Percentiles rank a stretch among this genome's conserved stretches.
Conservation (phyloP, 2,888 invertebrate genomes). For the Metallyticus violacea region DNA sequence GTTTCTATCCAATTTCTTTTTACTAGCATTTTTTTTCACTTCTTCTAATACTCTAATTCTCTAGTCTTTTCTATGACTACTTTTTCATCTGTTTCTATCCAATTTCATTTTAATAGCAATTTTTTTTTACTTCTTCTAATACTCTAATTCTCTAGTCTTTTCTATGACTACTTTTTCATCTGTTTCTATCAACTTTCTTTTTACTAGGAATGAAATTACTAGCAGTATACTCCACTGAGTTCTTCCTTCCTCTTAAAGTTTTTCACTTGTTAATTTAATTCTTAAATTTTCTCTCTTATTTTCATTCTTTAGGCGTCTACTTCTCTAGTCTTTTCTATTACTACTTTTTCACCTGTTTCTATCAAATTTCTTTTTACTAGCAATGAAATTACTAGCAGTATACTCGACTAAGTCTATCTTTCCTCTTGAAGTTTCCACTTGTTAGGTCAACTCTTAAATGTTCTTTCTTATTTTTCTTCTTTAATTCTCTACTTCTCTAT, state of each 20-base stretch:
- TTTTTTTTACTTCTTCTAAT: neutral
- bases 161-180: too few species aligned
- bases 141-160: too few species aligned
- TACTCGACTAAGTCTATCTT: neutral
- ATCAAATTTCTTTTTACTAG: neutral
- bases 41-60: too few species aligned
- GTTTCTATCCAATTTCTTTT: too few species aligned
- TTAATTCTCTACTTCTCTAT: too few species aligned
- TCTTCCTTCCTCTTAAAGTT: too few species aligned
- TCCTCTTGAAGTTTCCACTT: too few species aligned
- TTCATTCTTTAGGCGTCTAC: too few species aligned
- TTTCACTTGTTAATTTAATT: neutral
- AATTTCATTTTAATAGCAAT: neutral
- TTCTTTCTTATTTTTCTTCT: neutral
- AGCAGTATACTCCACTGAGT: neutral
- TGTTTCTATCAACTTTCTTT: neutral
- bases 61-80: too few species aligned
- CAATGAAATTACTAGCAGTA: neutral
- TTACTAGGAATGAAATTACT: neutral
- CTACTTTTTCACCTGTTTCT: neutral
- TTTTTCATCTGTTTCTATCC: neutral
- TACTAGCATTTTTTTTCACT: neutral
- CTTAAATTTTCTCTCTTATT: neutral
- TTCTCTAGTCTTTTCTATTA: too few species aligned
- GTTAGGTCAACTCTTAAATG: too few species aligned